These are phyloP conservation scores for Parambassis ranga DNA, from an alignment of 2,797 vertebrate genomes.

Conservation along the genomic window DNA sequence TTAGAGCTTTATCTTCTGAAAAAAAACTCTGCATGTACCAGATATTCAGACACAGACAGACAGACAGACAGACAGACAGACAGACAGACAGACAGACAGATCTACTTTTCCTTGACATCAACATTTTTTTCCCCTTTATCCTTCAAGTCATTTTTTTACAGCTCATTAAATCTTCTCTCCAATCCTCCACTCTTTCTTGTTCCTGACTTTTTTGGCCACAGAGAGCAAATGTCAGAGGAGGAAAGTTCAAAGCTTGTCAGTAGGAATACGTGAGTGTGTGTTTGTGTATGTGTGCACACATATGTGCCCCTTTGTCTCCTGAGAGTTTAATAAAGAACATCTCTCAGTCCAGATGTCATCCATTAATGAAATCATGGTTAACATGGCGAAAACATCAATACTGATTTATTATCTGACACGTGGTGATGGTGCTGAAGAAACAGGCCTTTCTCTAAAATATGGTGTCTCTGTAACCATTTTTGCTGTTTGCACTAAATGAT, in stretches of 20 bases:
- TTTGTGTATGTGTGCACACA: not conserved
- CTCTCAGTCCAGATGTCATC: not conserved
- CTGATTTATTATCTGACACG: not conserved
- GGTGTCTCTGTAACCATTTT: not conserved
- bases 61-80: no score
- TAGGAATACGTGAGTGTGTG: not conserved
- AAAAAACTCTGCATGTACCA: no score
- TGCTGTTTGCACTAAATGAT: not conserved
- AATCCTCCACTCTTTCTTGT: conserved; percentile 14
- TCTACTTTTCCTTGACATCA: not conserved
- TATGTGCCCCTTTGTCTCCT: not conserved
- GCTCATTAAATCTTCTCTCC: conserved; percentile 34
- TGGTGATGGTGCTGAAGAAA: not conserved
- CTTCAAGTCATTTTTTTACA: not conserved
- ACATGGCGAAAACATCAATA: not conserved
- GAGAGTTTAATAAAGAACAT: not conserved
- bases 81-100: not conserved
- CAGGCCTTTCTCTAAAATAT: not conserved
- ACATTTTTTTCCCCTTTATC: not conserved
- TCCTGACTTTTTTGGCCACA: conserved; percentile 11
- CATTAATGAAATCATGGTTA: not conserved
- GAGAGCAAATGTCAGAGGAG: conserved; percentile 20
- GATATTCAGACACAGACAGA: no score
- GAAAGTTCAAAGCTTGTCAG: conserved; percentile 15
- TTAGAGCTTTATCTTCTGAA: no score